These are phyloP conservation scores for Mimachlamys varia DNA, from an alignment of 2,888 invertebrate genomes.

Conservation along the genomic window DNA sequence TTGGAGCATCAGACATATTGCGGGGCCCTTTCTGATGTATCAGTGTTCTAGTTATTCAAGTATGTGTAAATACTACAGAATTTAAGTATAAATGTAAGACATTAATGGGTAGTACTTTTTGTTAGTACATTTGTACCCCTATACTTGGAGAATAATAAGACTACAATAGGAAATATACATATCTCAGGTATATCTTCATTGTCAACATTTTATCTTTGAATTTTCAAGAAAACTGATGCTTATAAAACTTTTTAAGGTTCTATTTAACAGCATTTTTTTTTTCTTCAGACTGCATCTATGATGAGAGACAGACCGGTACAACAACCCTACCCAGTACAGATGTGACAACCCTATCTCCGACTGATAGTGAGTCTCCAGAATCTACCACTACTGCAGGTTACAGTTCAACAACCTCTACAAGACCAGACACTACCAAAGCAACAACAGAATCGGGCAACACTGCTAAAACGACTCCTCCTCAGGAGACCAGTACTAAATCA, in stretches of 20 bases:
- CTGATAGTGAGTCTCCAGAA: background rate
- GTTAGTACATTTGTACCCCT: too few species aligned
- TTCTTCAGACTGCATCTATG: background rate
- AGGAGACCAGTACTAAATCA: conserved; percentile 39
- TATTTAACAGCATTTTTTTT: background rate
- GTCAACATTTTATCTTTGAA: too few species aligned
- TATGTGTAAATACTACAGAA: too few species aligned
- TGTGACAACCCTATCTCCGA: conserved; percentile 5
- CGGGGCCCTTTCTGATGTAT: too few species aligned
- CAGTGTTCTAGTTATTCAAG: too few species aligned
- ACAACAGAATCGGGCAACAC: conserved; percentile 39
- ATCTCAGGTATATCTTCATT: too few species aligned
- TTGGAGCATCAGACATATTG: too few species aligned
- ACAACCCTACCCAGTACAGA: conserved; percentile 32
- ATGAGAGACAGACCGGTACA: conserved; percentile 24
- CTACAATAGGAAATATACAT: too few species aligned
- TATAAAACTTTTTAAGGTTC: background rate
- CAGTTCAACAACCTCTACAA: background rate
- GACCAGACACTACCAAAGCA: conserved; percentile 40
- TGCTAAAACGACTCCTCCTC: conserved; percentile 39
- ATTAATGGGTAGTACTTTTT: too few species aligned
- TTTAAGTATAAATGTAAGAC: too few species aligned
- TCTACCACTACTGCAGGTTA: background rate
- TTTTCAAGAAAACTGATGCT: too few species aligned
- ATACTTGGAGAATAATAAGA: background rate